Base-by-base conservation (phyloP, 2,797 vertebrate species). In the Propithecus deckenii region DNA sequence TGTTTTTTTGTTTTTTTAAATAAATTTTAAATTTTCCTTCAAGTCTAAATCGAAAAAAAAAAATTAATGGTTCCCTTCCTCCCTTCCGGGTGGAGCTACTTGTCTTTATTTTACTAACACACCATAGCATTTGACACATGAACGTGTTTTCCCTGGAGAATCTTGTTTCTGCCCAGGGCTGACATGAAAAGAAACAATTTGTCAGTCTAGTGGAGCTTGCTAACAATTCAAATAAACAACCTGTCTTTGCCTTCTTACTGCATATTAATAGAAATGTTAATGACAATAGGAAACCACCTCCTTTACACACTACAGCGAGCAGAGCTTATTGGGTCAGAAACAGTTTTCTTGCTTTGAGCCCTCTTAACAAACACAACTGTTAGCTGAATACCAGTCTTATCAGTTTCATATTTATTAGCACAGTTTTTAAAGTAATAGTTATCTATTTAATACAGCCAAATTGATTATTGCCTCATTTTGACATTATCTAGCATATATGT, bases 151-250 rank as follows among this genome's bases (percentile, higher is more conserved):
- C 74, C 97, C 5, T 78, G 69, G 89, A 97, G 91, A 91, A 17
- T 71, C 38, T 94, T 94, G 32, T 94, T 98, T 97, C 79, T 43
- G 59, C 89, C 86, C 0, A 2, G 63, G 86, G 22, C 32, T 97
- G 74, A 95, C 67, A 69, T 89, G 86, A 90, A 92, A 74, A 67
- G 86, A 95, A 41, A 92, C 86, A 71, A 95, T 95, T 95, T 95
- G 74, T 91, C 89, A 96, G 80, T 79, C 89, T 94, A 76, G 75
- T 95, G 48, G 72, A 92, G 76, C 89, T 98, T 97, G 67, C 94
- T 98, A 96, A 94, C 89, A 97, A 94, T 97, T 98, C 87, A 97
- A 96, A 96, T 97, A 96, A 65, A 41, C 90, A 94, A 35, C 57
- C 28, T 84, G 80, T 84, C 4, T 97, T 81, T 96, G 84, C 52